Evolutionary conservation across 2,888 invertebrate genomes (phyloP).

Genomic region (Dasysyrphus albostriatus): DNA sequence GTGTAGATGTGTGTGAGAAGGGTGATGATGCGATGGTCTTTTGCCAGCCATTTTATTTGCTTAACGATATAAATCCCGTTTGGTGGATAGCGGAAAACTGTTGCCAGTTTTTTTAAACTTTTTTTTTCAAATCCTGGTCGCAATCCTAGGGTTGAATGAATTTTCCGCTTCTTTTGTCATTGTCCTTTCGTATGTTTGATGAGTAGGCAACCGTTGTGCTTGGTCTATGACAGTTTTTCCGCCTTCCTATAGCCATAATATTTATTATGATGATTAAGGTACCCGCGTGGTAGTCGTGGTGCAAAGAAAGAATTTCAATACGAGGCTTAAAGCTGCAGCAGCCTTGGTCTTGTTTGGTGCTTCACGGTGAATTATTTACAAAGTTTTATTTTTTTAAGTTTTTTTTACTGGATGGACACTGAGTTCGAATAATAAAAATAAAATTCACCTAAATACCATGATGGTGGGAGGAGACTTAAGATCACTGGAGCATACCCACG

Average conservation of each 20-base stretch:
- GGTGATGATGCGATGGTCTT: conserved; percentile 27
- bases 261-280: conserved; percentile 18
- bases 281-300: not conserved
- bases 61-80: conserved; percentile 47
- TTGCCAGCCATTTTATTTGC: conserved; percentile 59
- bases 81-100: conserved; percentile 46
- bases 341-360: conserved; percentile 43
- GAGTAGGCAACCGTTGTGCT: conserved; percentile 52
- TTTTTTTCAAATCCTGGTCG: conserved; percentile 25
- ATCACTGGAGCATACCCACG: not conserved
- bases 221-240: conserved; percentile 38
- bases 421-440: conserved; percentile 38
- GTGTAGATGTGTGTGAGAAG: not conserved
- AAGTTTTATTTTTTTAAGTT: conserved; percentile 17
- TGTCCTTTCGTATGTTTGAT: conserved; percentile 59
- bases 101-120: conserved; percentile 43
- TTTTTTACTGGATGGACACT: conserved; percentile 16
- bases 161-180: conserved; percentile 67
- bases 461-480: not conserved
- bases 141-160: conserved; percentile 55
- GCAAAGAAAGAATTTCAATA: conserved; percentile 33
- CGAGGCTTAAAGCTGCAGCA: not conserved
- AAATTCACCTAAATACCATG: conserved; percentile 14
- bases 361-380: conserved; percentile 42
- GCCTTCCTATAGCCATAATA: conserved; percentile 23